Base-by-base conservation (phyloP, 2,797 vertebrate species). In the Coreius guichenoti region DNA sequence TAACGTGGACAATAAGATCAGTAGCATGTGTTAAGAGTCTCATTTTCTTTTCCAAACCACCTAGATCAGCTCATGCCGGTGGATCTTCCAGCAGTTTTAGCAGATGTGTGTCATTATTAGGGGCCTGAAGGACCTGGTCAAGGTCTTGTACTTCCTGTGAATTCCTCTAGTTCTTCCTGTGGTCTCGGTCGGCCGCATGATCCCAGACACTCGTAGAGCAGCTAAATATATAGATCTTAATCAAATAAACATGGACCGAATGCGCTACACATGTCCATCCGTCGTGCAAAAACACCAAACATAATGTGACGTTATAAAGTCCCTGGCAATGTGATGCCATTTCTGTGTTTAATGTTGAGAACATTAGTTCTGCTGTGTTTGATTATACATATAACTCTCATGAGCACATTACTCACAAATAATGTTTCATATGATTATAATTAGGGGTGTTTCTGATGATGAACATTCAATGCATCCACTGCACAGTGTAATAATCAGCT, bases 101-200 rank as follows among this genome's bases (percentile, higher is more conserved):
- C 17, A 68, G 47, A 54, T 7, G 61, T 31, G 39, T 33, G 9
- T 65, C 8, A 16, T 56, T 21, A 39, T 31, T 29, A 17, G 39
- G 51, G 33, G 51, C 8, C 63, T 69, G 21, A 45, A 33, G 65
- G n/a, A 58, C 17, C 6, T 51, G 58, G 26, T 63, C 21, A 14
- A 76, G 74, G 23, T 26, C 11, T 69, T 45, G 16, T 29, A 75
- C 79, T 84, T 51, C 61, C 86, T 86, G 88, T 86, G 84, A 89
- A 80, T 82, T 61, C 17, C n/a, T 82, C 80, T 33, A 83, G 86
- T 79, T 85, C 88, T 89, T 89, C 88, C 88, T 76, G 63, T 45
- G 31, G 45, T 81, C 39, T 58, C 14, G 54, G 54, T 23, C 23
- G 39, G 39, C 26, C n/a, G n/a, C 58, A 39, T 43, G 49, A 54